These are phyloP conservation scores for Prietella phreatophila DNA, from an alignment of 2,113 vertebrate species.

Conservation along the genomic window DNA sequence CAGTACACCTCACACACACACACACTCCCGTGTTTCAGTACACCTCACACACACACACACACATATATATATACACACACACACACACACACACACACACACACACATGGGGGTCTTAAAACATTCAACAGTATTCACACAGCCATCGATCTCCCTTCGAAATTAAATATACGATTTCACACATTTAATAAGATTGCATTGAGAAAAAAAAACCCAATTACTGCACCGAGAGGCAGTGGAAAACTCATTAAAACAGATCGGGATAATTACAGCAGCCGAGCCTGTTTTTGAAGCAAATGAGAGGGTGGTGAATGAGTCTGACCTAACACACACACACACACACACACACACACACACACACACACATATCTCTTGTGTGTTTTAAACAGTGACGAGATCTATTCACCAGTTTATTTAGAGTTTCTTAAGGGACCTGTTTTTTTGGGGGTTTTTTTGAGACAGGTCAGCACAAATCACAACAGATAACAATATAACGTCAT, in stretches of 20 bases:
- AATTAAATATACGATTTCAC: conserved; percentile 64
- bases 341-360: neutral
- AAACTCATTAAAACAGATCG: conserved; percentile 58
- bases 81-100: neutral
- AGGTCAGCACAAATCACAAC: neutral
- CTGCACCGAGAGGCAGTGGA: conserved; percentile 46
- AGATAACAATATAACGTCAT: neutral
- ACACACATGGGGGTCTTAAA: conserved; percentile 8
- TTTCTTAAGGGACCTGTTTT: neutral
- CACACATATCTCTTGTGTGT: neutral
- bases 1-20: too few species aligned
- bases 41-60: neutral
- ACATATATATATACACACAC: neutral
- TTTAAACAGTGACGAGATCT: neutral
- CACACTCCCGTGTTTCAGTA: too few species aligned
- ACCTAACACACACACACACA: conserved; percentile 28
- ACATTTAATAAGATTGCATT: conserved; percentile 61
- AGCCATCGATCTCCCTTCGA: conserved; percentile 57
- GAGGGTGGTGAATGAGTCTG: conserved; percentile 37
- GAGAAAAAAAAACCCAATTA: conserved; percentile 61
- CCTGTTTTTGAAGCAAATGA: conserved; percentile 47
- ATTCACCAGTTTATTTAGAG: neutral
- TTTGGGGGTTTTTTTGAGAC: neutral
- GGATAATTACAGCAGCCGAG: conserved; percentile 53
- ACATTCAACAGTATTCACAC: conserved; percentile 39